Percentiles rank a stretch among this genome's conserved stretches.
phyloP scores from a whole-genome alignment of 2,797 vertebrate genomes.

The Peromyscus melanophrys region DNA sequence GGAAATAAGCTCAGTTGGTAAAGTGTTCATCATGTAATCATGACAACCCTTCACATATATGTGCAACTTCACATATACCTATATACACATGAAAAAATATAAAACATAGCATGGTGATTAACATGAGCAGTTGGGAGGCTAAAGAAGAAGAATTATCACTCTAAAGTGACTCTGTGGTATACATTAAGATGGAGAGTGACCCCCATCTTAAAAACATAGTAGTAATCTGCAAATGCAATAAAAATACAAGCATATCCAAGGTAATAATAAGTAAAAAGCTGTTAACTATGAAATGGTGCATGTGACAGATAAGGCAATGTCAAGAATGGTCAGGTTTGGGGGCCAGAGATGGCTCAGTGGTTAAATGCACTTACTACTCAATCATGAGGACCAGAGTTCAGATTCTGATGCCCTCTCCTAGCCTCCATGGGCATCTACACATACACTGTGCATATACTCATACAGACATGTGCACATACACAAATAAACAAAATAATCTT shows the following conservation, averaged over 20 bases:
- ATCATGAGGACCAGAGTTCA: not conserved
- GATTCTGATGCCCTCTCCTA: not conserved
- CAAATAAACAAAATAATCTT: not conserved
- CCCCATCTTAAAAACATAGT: not conserved
- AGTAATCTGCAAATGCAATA: not conserved
- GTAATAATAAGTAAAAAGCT: not conserved
- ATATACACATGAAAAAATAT: not conserved
- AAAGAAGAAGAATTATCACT: not conserved
- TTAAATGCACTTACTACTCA: not conserved
- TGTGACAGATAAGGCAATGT: not conserved
- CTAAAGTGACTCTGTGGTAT: not conserved
- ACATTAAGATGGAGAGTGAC: not conserved
- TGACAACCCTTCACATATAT: not conserved
- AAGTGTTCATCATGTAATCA: not conserved
- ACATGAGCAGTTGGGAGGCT: not conserved
- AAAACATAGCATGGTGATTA: not conserved
- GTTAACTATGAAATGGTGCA: not conserved
- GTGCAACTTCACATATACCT: not conserved
- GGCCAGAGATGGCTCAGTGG: not conserved
- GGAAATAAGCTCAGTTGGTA: not conserved
- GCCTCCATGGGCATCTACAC: not conserved
- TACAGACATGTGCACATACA: not conserved
- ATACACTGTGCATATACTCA: not conserved
- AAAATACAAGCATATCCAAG: not conserved
- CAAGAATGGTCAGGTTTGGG: not conserved